phyloP scores from a whole-genome alignment of 2,888 invertebrate species.

The Drosophila demipolita region DNA sequence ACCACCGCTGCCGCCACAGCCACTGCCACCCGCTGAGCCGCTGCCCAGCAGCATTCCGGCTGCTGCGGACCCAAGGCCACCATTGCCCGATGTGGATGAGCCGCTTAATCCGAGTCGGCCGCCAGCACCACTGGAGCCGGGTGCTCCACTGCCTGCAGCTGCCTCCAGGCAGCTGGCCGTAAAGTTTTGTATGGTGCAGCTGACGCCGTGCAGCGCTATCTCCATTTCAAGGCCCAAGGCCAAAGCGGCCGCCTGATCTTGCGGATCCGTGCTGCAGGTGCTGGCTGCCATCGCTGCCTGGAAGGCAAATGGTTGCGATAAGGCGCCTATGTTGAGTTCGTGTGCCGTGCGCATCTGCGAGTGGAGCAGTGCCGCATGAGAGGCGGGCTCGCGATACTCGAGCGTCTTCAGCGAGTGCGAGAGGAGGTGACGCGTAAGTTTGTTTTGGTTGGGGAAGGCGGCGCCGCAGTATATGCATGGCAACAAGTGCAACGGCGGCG shows the following conservation, averaged over 20 bases:
- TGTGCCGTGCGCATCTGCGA: conserved; percentile 86
- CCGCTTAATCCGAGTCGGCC: conserved; percentile 58
- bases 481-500: conserved; percentile 86
- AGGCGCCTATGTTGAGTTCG: conserved; percentile 81
- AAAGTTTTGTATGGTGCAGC: conserved; percentile 68
- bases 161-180: conserved; percentile 76
- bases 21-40: conserved; percentile 78
- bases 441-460: conserved; percentile 95
- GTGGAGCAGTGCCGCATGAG: conserved; percentile 86
- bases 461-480: conserved; percentile 96
- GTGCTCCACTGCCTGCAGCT: conserved; percentile 55
- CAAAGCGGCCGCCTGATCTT: conserved; percentile 82
- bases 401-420: conserved; percentile 95
- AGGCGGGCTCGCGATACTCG: conserved; percentile 91
- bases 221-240: conserved; percentile 82
- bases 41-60: conserved; percentile 68
- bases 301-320: conserved; percentile 85
- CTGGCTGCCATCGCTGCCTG: conserved; percentile 83
- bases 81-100: conserved; percentile 84
- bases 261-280: conserved; percentile 80
- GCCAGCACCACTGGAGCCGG: conserved; percentile 59
- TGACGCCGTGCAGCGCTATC: conserved; percentile 74
- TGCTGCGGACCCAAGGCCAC: conserved; percentile 60
- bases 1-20: conserved; percentile 82
- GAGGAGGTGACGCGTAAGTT: conserved; percentile 94